phyloP scores from a whole-genome alignment of 2,797 vertebrate genomes.

The Sciaenops ocellatus region DNA sequence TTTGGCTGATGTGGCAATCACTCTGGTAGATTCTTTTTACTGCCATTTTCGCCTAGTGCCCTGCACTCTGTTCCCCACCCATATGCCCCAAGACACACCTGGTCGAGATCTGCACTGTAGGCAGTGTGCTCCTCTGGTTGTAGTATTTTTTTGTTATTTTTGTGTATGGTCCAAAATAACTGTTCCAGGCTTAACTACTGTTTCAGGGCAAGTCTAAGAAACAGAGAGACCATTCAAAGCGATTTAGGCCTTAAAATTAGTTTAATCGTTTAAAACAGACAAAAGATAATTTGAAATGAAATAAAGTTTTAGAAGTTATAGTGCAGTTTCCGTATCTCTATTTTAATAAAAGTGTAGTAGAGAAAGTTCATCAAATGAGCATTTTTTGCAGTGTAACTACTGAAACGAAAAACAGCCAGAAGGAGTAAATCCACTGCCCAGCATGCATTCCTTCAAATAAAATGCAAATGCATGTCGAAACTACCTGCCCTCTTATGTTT shows the following conservation, averaged over 20 bases:
- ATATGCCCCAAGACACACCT: too few relatives aligned
- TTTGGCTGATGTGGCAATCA: too few relatives aligned
- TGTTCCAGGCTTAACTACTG: not conserved
- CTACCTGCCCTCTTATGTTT: conserved; percentile 1
- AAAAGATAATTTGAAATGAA: not conserved
- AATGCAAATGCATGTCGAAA: not conserved
- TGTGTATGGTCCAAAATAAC: not conserved
- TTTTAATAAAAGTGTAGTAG: not conserved
- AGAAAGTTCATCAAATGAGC: not conserved
- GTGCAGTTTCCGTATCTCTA: not conserved
- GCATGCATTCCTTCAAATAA: not conserved
- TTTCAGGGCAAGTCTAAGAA: not conserved
- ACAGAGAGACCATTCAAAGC: not conserved
- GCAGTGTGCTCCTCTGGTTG: not conserved
- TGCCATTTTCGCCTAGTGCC: too few relatives aligned
- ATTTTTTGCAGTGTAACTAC: not conserved
- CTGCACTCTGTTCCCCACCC: too few relatives aligned
- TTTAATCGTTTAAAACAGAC: not conserved
- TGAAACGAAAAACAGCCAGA: conserved; percentile 1
- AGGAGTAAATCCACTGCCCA: not conserved
- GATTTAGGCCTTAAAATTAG: not conserved
- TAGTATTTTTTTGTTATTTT: not conserved
- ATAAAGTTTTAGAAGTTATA: not conserved
- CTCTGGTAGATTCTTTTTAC: too few relatives aligned
- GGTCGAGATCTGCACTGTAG: too few relatives aligned